Evolutionary conservation across 2,797 vertebrate species (phyloP), one percentile per base, ranked within the genome.

Genomic region (Oophaga sylvatica): DNA sequence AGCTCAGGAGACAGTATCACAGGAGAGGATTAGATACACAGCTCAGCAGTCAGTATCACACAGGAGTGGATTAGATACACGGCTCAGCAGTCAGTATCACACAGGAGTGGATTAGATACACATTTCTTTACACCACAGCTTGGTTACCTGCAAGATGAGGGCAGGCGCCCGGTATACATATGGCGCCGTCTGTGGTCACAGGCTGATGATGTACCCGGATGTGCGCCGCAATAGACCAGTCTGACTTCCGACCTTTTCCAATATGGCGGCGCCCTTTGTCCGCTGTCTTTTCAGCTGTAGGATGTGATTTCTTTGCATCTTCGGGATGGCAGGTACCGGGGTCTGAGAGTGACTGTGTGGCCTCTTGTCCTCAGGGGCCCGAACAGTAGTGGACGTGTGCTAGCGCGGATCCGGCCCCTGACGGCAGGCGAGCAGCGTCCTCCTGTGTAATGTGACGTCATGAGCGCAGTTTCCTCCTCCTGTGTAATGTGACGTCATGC

Each of bases 221-320:
- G 48, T 78, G 87, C 80, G 75, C 73, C 53, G 17, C 45, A 9
- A 26, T 41, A 41, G 41, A 19, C 9, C 22, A 17, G 31, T 83
- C 29, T 48, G 22, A 60, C 81, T 87, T 83, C 87, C 87, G 87
- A 80, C 87, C 87, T 41, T 5, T 48, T 48, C 63, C 29, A 68
- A 53, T 22, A 87, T 87, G 87, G 87, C 87, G 81, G 87, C 87
- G 87, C 81, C 87, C 87, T 87, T 87, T 87, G 87, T 87, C 81
- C 71, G 48, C 63, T 41, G 86, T 87, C 67, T 80, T 62, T 45
- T 73, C 5, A 11, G 78, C 78, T 81, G 9, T 73, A 75, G 63
- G 41, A 87, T 87, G 87, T 78, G 87, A 83, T 22, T 19, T 19
- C 87, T 22, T 71, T 12, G 71, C 60, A 20, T 81, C 35, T 75